A percentile compares a stretch with the other conserved stretches of the same genome.
phyloP scores from a whole-genome alignment of 2,888 invertebrate genomes.

The Celastrina argiolus region DNA sequence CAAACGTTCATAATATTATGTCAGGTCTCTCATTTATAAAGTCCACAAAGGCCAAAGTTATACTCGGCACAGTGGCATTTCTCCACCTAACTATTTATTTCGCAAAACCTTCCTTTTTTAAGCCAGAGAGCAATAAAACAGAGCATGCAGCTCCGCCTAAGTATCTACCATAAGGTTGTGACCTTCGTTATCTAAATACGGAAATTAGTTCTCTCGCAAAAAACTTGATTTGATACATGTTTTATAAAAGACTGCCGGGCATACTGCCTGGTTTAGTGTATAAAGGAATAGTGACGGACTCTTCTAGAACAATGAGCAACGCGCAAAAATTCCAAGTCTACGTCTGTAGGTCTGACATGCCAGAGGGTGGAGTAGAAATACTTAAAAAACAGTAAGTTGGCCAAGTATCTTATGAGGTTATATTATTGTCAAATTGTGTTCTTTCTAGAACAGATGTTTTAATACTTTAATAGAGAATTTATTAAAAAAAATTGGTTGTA shows the following conservation, averaged over 20 bases:
- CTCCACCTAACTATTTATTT: slow-evolving; percentile 62
- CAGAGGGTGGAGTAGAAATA: slow-evolving; percentile 76
- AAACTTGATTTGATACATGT: slow-evolving; percentile 45
- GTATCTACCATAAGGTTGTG: slow-evolving; percentile 54
- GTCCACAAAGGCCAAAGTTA: slow-evolving; percentile 63
- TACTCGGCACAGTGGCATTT: slow-evolving; percentile 59
- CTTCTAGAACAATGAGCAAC: slow-evolving; percentile 54
- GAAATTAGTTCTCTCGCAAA: slow-evolving; percentile 36
- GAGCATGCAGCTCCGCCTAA: slow-evolving; percentile 49
- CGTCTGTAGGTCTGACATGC: slow-evolving; percentile 81
- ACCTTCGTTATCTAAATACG: slow-evolving; percentile 34
- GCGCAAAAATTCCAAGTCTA: slow-evolving; percentile 74
- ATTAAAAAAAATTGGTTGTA: no score
- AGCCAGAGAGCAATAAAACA: slow-evolving; percentile 46
- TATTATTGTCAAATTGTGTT: neutral
- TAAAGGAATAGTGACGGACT: slow-evolving; percentile 32
- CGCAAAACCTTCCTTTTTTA: slow-evolving; percentile 67
- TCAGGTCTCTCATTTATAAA: slow-evolving; percentile 56
- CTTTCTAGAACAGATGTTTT: no score
- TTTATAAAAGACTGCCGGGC: slow-evolving; percentile 47
- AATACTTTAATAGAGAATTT: no score
- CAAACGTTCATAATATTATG: slow-evolving; percentile 44
- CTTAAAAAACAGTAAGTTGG: slow-evolving; percentile 79
- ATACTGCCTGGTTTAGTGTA: slow-evolving; percentile 40
- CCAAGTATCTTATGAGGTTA: neutral